phyloP scores from a whole-genome alignment of 1,140 invertebrate species.

The Mamestra configurata region DNA sequence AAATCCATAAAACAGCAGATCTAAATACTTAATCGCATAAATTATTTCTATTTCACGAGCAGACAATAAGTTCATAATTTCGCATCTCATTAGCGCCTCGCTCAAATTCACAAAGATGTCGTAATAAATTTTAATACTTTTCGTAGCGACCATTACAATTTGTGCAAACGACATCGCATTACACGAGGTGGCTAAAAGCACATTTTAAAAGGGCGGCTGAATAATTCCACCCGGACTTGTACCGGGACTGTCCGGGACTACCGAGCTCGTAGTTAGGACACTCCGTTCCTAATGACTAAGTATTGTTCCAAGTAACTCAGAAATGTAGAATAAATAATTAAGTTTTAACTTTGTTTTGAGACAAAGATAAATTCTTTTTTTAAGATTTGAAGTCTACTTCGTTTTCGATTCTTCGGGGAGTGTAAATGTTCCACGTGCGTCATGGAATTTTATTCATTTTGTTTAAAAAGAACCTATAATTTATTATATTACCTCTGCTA shows the following conservation, averaged over 20 bases:
- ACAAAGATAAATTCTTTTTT: background rate
- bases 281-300: conserved; percentile 37
- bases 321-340: conserved; percentile 30
- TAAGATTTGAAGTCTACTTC: background rate
- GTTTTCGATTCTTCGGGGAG: background rate
- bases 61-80: conserved; percentile 39
- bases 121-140: conserved; percentile 67
- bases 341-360: conserved; percentile 5
- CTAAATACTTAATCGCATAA: conserved; percentile 27
- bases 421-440: background rate
- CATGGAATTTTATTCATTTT: background rate
- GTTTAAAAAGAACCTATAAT: background rate
- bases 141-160: conserved; percentile 64
- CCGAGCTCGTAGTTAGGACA: conserved; percentile 41
- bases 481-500: background rate
- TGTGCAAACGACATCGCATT: conserved; percentile 64
- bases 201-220: conserved; percentile 69
- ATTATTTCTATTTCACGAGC: conserved; percentile 31
- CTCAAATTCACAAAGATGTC: conserved; percentile 47
- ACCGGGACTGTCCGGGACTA: conserved; percentile 41
- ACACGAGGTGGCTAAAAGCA: conserved; percentile 63
- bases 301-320: conserved; percentile 39
- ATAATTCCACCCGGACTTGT: conserved; percentile 55
- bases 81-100: conserved; percentile 39
- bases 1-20: conserved; percentile 3